These are phyloP conservation scores for Prochilodus magdalenae DNA, from an alignment of 2,113 vertebrate genomes.

Conservation along the genomic window DNA sequence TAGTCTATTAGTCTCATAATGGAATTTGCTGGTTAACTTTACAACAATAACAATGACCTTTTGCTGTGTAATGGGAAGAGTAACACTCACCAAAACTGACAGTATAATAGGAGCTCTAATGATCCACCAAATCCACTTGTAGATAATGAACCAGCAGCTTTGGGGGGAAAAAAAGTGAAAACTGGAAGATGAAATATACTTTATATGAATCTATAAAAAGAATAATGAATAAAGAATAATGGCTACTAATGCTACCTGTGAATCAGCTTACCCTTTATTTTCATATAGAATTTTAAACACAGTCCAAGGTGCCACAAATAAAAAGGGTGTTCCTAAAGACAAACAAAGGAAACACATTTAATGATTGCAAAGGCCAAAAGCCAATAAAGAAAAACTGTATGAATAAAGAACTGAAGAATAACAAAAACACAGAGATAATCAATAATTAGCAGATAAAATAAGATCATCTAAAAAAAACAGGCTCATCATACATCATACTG, in stretches of 20 bases:
- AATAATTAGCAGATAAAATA: not conserved
- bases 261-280: conserved; percentile 81
- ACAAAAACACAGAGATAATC: not conserved
- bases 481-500: not conserved
- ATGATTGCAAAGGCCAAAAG: not conserved
- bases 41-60: not conserved
- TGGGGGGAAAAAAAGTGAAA: conserved; percentile 24
- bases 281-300: conserved; percentile 83
- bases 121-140: conserved; percentile 92
- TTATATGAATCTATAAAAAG: not conserved
- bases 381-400: not conserved
- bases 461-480: not conserved
- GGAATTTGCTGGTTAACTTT: too few relatives aligned
- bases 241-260: not conserved
- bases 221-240: not conserved
- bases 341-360: not conserved
- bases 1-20: too few relatives aligned
- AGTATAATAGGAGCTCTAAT: conserved; percentile 90
- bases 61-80: not conserved
- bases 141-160: conserved; percentile 90
- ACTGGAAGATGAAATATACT: not conserved
- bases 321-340: conserved; percentile 83
- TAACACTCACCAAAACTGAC: conserved; percentile 83
- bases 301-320: conserved; percentile 90
- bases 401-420: not conserved